Conservation (phyloP, 2,113 vertebrate species). For the Oncorhynchus tshawytscha region DNA sequence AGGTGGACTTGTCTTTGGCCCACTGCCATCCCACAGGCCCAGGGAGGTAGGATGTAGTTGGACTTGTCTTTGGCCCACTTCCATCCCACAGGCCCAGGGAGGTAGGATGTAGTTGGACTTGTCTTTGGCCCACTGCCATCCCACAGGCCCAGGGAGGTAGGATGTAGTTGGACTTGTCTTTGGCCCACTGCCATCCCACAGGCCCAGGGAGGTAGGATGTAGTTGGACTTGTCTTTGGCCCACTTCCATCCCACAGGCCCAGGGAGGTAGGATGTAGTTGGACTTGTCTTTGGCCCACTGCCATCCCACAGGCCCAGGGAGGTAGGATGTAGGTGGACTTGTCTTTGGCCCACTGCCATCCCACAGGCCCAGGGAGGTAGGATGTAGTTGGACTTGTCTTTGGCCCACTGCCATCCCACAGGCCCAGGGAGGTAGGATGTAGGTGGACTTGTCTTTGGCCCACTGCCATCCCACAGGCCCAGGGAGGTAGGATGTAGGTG, state of each 20-base stretch:
- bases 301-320: background rate
- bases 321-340: background rate
- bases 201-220: background rate
- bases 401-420: background rate
- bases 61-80: background rate
- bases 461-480: background rate
- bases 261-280: background rate
- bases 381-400: background rate
- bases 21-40: no score
- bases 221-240: background rate
- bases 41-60: background rate
- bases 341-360: background rate
- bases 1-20: background rate
- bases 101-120: background rate
- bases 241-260: background rate
- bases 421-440: background rate
- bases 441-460: background rate
- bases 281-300: background rate
- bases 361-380: background rate
- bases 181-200: background rate
- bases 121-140: background rate
- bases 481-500: background rate
- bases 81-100: background rate
- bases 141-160: background rate
- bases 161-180: background rate